Conservation (phyloP, 1,140 invertebrate genomes). For the Artemia franciscana region DNA sequence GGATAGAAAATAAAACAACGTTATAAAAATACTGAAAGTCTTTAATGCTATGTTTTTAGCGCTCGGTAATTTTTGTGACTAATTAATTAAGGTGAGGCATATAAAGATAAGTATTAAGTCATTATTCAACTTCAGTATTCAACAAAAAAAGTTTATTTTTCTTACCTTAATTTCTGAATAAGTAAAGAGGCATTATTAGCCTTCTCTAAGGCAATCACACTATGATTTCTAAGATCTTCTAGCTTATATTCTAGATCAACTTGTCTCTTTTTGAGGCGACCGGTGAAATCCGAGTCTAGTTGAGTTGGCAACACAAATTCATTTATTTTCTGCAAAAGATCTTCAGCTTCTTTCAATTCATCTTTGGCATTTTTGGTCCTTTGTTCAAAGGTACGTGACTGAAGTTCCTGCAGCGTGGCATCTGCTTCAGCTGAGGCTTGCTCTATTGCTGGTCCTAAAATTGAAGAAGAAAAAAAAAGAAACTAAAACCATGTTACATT, state of each 20-base stretch:
- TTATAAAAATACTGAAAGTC: too few species aligned
- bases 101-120: too few species aligned
- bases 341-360: conserved; percentile 31
- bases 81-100: too few species aligned
- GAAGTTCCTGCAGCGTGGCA: conserved; percentile 37
- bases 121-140: too few species aligned
- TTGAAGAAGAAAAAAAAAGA: background rate
- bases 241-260: conserved; percentile 36
- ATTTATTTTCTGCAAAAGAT: conserved; percentile 37
- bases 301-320: conserved; percentile 38
- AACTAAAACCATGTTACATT: background rate
- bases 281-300: conserved; percentile 28
- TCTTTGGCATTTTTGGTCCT: conserved; percentile 25
- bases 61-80: too few species aligned
- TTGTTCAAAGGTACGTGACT: conserved; percentile 27
- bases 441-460: conserved; percentile 40
- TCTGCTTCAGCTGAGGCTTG: conserved; percentile 45
- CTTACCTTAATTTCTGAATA: conserved; percentile 26
- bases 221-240: conserved; percentile 43
- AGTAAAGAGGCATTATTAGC: conserved; percentile 33
- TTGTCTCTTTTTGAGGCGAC: conserved; percentile 29
- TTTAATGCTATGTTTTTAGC: too few species aligned
- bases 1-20: too few species aligned
- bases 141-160: conserved; percentile 9
- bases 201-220: conserved; percentile 31